These are phyloP conservation scores for Drosophila conformis DNA, from an alignment of 2,888 invertebrate species.

Conservation along the genomic window DNA sequence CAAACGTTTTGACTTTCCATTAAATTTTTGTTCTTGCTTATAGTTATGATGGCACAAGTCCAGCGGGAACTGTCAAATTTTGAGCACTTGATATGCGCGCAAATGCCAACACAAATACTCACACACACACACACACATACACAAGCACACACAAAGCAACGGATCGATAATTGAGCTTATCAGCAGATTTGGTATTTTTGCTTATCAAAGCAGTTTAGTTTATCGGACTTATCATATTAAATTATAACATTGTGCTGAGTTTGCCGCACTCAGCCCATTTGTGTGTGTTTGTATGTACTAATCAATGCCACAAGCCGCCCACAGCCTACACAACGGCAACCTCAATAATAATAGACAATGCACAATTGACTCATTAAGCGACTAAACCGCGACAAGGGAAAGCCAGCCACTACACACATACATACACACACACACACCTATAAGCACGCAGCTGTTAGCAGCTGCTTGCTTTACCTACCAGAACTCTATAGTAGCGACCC, in stretches of 20 bases:
- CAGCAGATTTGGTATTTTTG: constrained; percentile 67
- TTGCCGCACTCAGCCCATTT: constrained; percentile 5
- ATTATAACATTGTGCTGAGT: constrained; percentile 71
- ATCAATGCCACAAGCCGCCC: constrained; percentile 67
- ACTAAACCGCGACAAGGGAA: constrained; percentile 74
- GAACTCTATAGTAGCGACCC: constrained; percentile 12
- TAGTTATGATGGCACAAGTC: constrained; percentile 45
- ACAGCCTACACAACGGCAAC: constrained; percentile 45
- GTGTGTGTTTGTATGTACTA: constrained; percentile 49
- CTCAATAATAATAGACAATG: constrained; percentile 50
- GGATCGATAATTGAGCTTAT: constrained; percentile 78
- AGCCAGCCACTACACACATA: constrained; percentile 30
- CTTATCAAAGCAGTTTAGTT: constrained; percentile 73
- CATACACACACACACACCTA: background rate
- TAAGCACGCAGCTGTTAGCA: constrained; percentile 57
- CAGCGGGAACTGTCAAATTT: constrained; percentile 58
- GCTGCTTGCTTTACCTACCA: constrained; percentile 22
- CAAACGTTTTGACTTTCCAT: constrained; percentile 52
- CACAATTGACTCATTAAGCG: constrained; percentile 80
- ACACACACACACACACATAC: constrained; percentile 5
- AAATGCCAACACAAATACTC: background rate
- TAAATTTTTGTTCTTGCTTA: constrained; percentile 36
- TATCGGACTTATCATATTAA: constrained; percentile 72
- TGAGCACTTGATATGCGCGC: constrained; percentile 44
- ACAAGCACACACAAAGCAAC: constrained; percentile 7